Evolutionary conservation across 53 echinoderm and acorn worm species (phyloP).

Genomic region (Arbacia lixula): DNA sequence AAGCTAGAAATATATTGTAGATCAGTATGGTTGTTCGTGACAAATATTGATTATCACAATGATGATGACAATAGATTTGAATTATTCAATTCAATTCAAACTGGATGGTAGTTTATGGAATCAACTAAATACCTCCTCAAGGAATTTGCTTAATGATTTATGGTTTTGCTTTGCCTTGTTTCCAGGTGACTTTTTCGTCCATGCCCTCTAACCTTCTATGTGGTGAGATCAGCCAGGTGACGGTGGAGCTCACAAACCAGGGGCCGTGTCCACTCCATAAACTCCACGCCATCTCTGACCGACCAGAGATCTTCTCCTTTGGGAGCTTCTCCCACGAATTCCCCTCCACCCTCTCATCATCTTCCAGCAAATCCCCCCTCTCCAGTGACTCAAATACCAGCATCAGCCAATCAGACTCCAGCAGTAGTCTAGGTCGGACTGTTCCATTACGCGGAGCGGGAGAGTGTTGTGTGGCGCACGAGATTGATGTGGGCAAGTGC

Average conservation of each 20-base stretch:
- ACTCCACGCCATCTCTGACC: conserved; percentile 80
- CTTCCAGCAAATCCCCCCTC: too few species aligned
- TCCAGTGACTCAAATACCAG: conserved; percentile 66
- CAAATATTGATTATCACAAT: too few species aligned
- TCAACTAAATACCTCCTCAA: too few species aligned
- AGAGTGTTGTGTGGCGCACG: conserved; percentile 41
- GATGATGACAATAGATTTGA: too few species aligned
- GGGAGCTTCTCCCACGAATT: conserved; percentile 59
- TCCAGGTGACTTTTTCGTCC: conserved; percentile 81
- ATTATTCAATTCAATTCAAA: too few species aligned
- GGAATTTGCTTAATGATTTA: too few species aligned
- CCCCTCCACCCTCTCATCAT: conserved; percentile 45
- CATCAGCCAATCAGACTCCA: conserved; percentile 34
- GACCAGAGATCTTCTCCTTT: conserved; percentile 93
- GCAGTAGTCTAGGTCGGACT: conserved; percentile 64
- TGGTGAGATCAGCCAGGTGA: conserved; percentile 84
- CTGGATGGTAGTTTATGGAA: too few species aligned
- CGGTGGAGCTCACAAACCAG: conserved; percentile 82
- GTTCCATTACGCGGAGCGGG: conserved; percentile 66
- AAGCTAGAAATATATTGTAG: too few species aligned
- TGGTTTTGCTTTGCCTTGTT: too few species aligned
- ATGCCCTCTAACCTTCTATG: conserved; percentile 89
- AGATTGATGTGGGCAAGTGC: conserved; percentile 65
- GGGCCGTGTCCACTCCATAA: conserved; percentile 83
- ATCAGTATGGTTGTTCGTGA: too few species aligned